phyloP scores from a whole-genome alignment of 1,140 invertebrate species.

The Hetaerina americana region DNA sequence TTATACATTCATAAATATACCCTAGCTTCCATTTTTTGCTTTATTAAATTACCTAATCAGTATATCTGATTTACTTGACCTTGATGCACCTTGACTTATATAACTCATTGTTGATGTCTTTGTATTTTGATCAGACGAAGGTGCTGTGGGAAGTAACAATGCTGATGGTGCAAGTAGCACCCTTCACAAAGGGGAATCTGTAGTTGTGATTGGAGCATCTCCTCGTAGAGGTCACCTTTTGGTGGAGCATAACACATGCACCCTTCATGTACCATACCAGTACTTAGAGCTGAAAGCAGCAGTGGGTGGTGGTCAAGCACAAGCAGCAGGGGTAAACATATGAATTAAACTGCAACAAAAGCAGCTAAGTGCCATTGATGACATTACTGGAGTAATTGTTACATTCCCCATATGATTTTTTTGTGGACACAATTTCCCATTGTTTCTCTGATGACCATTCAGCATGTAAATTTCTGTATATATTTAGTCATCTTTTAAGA shows the following conservation, averaged over 20 bases:
- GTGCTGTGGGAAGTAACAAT: conserved; percentile 35
- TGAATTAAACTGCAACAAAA: not conserved
- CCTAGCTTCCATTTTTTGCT: too few relatives aligned
- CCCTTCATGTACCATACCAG: conserved; percentile 74
- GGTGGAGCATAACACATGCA: conserved; percentile 68
- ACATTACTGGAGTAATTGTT: not conserved
- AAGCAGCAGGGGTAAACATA: not conserved
- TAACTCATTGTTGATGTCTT: conserved; percentile 3
- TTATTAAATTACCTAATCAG: too few relatives aligned
- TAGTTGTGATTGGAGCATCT: conserved; percentile 69
- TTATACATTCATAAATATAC: too few relatives aligned
- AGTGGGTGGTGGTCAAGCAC: not conserved
- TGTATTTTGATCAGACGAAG: conserved; percentile 39
- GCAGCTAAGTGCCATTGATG: not conserved
- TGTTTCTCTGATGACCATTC: not conserved
- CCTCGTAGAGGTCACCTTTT: conserved; percentile 63
- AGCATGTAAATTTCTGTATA: not conserved
- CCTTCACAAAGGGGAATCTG: conserved; percentile 65
- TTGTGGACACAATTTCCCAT: not conserved
- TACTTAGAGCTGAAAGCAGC: conserved; percentile 60
- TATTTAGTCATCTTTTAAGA: not conserved
- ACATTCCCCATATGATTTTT: not conserved
- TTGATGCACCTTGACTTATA: too few relatives aligned
- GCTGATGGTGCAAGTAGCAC: conserved; percentile 20
- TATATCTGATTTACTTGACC: too few relatives aligned